These are phyloP conservation scores for Aphrophora alni DNA, from an alignment of 2,888 invertebrate genomes.

Conservation along the genomic window DNA sequence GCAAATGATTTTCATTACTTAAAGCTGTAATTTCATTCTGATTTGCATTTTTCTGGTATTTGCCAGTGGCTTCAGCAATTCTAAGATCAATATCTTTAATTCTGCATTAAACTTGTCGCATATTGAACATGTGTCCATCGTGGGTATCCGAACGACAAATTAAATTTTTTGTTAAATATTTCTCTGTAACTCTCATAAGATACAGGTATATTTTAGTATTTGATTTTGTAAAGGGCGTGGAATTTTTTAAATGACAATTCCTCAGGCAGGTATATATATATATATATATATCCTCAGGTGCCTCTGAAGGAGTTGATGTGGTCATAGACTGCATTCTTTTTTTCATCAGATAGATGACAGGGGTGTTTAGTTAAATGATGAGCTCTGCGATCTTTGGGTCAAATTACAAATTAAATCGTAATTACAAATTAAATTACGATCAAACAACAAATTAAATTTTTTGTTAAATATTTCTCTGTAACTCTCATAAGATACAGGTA, in stretches of 20 bases:
- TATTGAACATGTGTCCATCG: neutral
- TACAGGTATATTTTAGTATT: neutral
- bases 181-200: slow-evolving; percentile 14
- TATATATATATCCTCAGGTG: too few relatives aligned
- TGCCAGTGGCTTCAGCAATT: neutral
- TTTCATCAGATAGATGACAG: neutral
- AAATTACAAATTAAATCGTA: too few relatives aligned
- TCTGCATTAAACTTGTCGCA: slow-evolving; percentile 4
- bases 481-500: neutral
- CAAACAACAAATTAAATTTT: too few relatives aligned
- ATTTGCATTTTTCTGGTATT: neutral
- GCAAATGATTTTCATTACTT: slow-evolving; percentile 13
- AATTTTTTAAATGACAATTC: neutral
- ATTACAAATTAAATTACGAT: too few relatives aligned
- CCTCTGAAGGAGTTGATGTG: neutral
- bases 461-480: neutral
- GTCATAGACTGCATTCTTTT: neutral
- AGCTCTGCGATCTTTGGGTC: too few relatives aligned
- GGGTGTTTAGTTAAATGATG: too few relatives aligned
- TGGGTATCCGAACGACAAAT: neutral
- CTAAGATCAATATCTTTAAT: neutral
- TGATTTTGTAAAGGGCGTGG: neutral
- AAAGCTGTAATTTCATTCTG: neutral
- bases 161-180: neutral
- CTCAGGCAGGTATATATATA: too few relatives aligned